phyloP scores from a whole-genome alignment of 2,113 vertebrate genomes.

The Balaeniceps rex region DNA sequence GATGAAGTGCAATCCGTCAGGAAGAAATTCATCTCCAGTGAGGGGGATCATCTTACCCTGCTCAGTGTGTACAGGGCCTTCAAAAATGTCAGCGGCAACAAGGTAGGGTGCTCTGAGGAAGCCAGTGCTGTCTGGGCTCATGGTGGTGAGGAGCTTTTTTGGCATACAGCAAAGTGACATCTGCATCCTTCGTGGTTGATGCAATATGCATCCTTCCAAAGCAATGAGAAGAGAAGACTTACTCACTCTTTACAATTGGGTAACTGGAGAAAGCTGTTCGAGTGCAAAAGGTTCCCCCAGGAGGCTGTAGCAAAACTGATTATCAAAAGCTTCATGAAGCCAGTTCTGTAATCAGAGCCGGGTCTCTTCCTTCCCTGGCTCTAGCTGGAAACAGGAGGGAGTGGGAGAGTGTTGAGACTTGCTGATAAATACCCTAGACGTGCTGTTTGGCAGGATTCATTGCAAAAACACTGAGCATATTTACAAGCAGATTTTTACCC shows the following conservation, averaged over 20 bases:
- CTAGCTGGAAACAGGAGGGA: neutral
- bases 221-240: neutral
- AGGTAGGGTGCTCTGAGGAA: slow-evolving; percentile 68
- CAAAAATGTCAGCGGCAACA: slow-evolving; percentile 82
- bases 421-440: neutral
- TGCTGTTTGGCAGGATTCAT: neutral
- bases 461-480: neutral
- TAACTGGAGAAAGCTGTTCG: neutral
- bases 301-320: neutral
- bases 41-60: slow-evolving; percentile 92
- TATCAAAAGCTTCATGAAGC: neutral
- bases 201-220: neutral
- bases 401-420: neutral
- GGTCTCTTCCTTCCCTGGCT: neutral
- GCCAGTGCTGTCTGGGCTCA: neutral
- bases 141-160: neutral
- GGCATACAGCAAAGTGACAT: neutral
- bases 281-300: neutral
- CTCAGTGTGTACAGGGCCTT: slow-evolving; percentile 91
- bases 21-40: slow-evolving; percentile 90
- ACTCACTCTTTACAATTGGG: neutral
- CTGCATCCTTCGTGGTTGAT: neutral
- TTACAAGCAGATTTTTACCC: neutral
- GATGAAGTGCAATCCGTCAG: slow-evolving; percentile 86
- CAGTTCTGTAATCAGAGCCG: neutral